Conservation (phyloP, 2,797 vertebrate genomes). For the Spinus olivaceus region DNA sequence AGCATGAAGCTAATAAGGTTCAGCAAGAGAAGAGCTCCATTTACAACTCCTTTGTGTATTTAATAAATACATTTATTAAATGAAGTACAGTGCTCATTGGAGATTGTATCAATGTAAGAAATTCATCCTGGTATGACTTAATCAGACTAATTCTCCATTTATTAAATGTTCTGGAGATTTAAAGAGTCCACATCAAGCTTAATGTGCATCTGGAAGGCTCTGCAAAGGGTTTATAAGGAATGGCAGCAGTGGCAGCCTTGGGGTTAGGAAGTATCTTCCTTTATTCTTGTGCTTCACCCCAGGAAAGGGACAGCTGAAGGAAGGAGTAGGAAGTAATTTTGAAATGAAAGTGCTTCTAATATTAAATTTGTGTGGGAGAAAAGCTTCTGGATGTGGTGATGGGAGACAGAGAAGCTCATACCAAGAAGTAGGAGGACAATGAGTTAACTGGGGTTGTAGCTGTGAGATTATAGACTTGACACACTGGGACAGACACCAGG, state of each 20-base stretch:
- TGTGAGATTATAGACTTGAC: neutral
- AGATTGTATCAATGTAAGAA: constrained; percentile 48
- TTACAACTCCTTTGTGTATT: constrained; percentile 67
- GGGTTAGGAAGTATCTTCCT: neutral
- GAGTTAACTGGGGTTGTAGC: neutral
- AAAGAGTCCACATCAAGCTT: constrained; percentile 42
- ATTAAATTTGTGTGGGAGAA: neutral
- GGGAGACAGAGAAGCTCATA: neutral
- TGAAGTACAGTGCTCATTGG: constrained; percentile 52
- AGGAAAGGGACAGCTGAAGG: neutral
- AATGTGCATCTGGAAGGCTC: constrained; percentile 28
- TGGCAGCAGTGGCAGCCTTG: neutral
- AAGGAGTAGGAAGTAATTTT: neutral
- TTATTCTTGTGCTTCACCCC: neutral
- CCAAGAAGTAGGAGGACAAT: neutral
- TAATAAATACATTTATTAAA: constrained; percentile 75
- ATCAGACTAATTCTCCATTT: constrained; percentile 50
- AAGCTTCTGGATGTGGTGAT: neutral
- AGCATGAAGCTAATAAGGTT: constrained; percentile 55
- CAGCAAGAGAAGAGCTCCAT: constrained; percentile 53
- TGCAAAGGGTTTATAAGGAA: neutral
- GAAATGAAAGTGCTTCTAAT: neutral
- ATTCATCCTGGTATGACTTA: constrained; percentile 51
- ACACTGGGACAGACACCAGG: neutral
- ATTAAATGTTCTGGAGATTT: constrained; percentile 61